Evolutionary conservation across 2,113 vertebrate genomes (phyloP).

Genomic region (Malurus alboscapulatus): DNA sequence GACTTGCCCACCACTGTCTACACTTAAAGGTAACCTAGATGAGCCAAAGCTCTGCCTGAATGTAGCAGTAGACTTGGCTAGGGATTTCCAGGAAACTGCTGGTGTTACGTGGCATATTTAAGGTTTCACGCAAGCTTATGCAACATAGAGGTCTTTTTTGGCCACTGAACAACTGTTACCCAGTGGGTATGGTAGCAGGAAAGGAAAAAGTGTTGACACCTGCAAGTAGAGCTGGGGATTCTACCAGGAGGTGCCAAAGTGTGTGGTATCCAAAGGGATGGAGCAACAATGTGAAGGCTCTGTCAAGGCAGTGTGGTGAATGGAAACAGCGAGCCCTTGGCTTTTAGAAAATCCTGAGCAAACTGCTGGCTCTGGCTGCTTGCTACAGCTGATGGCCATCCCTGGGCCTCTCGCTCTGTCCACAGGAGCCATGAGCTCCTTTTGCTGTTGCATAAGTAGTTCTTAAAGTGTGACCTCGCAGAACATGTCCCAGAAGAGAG

Average conservation of each 20-base stretch:
- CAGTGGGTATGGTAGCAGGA: not conserved
- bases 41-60: not conserved
- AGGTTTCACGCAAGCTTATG: not conserved
- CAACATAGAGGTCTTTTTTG: rapidly evolving
- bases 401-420: not conserved
- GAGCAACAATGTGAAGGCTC: not conserved
- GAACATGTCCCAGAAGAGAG: not conserved
- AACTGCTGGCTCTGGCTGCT: not conserved
- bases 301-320: not conserved
- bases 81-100: not conserved
- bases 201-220: not conserved
- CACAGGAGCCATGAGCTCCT: not conserved
- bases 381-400: not conserved
- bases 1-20: not conserved
- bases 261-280: not conserved
- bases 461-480: not conserved
- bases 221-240: not conserved
- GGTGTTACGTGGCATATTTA: not conserved
- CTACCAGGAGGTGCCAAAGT: not conserved
- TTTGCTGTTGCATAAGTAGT: not conserved
- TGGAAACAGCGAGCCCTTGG: not conserved
- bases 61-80: not conserved
- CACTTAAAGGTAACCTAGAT: not conserved
- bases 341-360: not conserved
- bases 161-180: not conserved